These are phyloP conservation scores for Myotis davidii DNA, from an alignment of 2,113 vertebrate genomes.

Conservation along the genomic window DNA sequence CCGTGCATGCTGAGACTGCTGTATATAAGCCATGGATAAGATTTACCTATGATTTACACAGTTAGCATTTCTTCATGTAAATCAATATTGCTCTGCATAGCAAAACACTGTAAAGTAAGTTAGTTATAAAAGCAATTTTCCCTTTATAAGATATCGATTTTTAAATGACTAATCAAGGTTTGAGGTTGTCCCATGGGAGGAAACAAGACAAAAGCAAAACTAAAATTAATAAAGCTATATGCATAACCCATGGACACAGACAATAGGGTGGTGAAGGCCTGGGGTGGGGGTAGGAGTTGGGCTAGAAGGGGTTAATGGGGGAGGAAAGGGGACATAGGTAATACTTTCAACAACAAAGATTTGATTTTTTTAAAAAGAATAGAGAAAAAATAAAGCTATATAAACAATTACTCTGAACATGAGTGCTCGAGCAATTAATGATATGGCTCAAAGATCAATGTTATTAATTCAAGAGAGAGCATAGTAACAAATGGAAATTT, in stretches of 20 bases:
- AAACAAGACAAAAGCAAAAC: conserved; percentile 58
- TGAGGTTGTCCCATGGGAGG: conserved; percentile 45
- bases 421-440: conserved; percentile 47
- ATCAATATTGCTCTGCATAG: conserved; percentile 67
- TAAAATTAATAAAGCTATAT: conserved; percentile 62
- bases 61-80: conserved; percentile 76
- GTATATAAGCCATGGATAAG: conserved; percentile 47
- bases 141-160: conserved; percentile 80
- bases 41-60: conserved; percentile 76
- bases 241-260: too few relatives aligned
- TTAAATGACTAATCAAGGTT: conserved; percentile 79
- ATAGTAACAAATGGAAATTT: not conserved
- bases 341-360: too few relatives aligned
- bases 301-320: too few relatives aligned
- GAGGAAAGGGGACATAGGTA: too few relatives aligned
- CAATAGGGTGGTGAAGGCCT: too few relatives aligned
- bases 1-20: conserved; percentile 60
- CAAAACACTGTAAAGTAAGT: conserved; percentile 64
- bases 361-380: too few relatives aligned
- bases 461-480: not conserved
- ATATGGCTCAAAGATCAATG: not conserved
- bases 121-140: conserved; percentile 78
- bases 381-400: not conserved
- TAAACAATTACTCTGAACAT: not conserved
- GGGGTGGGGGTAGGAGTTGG: too few relatives aligned